Evolutionary conservation across 2,888 invertebrate genomes (phyloP), one percentile per base, ranked within the genome.

Genomic region (Ophonus ardosiacus): DNA sequence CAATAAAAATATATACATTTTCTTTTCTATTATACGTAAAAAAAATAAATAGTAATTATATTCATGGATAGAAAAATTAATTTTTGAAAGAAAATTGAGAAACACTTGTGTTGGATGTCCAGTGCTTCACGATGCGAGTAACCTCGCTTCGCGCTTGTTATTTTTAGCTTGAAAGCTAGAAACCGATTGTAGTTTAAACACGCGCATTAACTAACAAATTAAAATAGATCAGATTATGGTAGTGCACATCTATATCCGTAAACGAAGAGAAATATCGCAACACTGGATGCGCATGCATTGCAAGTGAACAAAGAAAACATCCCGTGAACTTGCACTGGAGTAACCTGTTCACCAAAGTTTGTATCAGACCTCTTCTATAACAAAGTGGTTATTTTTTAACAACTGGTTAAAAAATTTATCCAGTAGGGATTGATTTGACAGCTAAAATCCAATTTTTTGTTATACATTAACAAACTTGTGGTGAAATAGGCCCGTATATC

Each of bases 181-280:
- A 71, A 71, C 71, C 74, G 84, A 78, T 84, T 84, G 84, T 84
- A 51, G 40, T 61, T 83, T 61, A 51, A 65, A 40, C 61, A 40
- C 76, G 61, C 31, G 65, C 84, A 78, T 84, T 78, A 84, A 84
- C 84, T 78, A 78, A 83, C 83, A 83, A 76, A 84, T 84, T 78
- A 78, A 84, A 84, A 84, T 84, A 84, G 84, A 78, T 84, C 74
- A 57, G 57, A 76, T 83, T 74, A 74, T 59, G 21, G 59, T 59
- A 13, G 59, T 74, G 61, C 40, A 78, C 15, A 24, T 78, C 78
- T 78, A 78, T 56, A 78, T 78, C 31, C 78, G 71, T 74, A 74
- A 15, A 43, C 38, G n/a, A 8, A 13, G 43, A 13, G 43, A 51
- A 51, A 51, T 51, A 51, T 51, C 43, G 43, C 43, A 51, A 51